Evolutionary conservation across 2,113 vertebrate species (phyloP).

Genomic region (Pyxicephalus adspersus): DNA sequence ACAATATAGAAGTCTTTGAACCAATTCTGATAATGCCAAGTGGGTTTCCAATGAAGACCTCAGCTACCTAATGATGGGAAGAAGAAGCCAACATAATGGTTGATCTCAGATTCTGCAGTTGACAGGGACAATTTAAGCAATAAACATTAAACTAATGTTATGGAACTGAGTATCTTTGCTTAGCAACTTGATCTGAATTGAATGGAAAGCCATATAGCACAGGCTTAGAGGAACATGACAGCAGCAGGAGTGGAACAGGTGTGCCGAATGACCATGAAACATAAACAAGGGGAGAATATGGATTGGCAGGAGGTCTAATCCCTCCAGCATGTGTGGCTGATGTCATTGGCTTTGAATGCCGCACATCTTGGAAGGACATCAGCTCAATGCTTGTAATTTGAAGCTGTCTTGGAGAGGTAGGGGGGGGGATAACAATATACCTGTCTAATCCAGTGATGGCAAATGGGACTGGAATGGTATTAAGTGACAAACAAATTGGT

Average conservation of each 20-base stretch:
- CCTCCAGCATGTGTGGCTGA: conserved; percentile 40
- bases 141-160: neutral
- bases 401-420: neutral
- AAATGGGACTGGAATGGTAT: neutral
- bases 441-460: neutral
- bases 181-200: neutral
- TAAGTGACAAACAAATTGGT: too few species aligned
- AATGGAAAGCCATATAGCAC: neutral
- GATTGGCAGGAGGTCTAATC: conserved; percentile 34
- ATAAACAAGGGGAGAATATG: conserved; percentile 31
- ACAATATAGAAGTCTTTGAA: too few species aligned
- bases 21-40: too few species aligned
- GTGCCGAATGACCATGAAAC: neutral
- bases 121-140: neutral
- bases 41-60: too few species aligned
- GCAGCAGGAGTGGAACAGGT: conserved; percentile 37
- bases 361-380: conserved; percentile 31
- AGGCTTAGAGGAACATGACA: conserved; percentile 31
- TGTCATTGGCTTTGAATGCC: conserved; percentile 36
- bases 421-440: neutral
- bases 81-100: neutral
- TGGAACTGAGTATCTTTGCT: neutral
- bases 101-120: neutral
- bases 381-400: neutral
- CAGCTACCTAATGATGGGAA: too few species aligned